Evolutionary conservation across 1,140 invertebrate genomes (phyloP), one percentile per base, ranked within the genome.

Genomic region (Heterodera schachtii): DNA sequence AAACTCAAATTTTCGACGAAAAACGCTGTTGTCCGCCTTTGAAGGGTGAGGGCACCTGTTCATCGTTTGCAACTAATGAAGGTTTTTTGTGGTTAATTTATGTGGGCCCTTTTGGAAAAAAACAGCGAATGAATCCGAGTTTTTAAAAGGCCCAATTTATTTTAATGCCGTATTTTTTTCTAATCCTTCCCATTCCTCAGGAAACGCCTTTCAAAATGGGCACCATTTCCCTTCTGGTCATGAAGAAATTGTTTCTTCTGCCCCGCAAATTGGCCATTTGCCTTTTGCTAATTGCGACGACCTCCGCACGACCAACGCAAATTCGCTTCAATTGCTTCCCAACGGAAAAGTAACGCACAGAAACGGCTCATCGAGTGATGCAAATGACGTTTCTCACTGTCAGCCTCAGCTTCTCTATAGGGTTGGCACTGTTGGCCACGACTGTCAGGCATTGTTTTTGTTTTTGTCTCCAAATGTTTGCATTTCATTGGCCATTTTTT

Each of bases 341-440:
- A 64, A 64, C 19, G 57, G 57, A 64, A 13, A 64, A 5, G 57
- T 19, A 4, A 64, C 57, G 11, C 11, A 64, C 57, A 64, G 19
- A 64, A 41, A 71, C 49, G 49, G 49, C 19, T 70, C 67, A 41
- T 78, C 64, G 41, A 52, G 3, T 60, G 75, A 76, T 21, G 77
- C 43, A 52, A 78, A 78, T 69, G 47, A 16, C n/a, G 43, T 47
- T 74, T 16, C 80, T 31, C 31, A 31, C 31, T 31, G 31, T 31
- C 80, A 81, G 21, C 60, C 81, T 19, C 83, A 16, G 31, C 47
- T 82, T 43, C 74, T 78, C 21, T 97, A 97, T 90, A 92, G 96
- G 80, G 92, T 98, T 82, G 96, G 95, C n/a, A 96, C 95, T 82
- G 96, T 99, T 2, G 96, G 96, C 21, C 96, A 99, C 91, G 97